phyloP scores from a whole-genome alignment of 2,888 invertebrate genomes.

The Stramonita haemastoma region DNA sequence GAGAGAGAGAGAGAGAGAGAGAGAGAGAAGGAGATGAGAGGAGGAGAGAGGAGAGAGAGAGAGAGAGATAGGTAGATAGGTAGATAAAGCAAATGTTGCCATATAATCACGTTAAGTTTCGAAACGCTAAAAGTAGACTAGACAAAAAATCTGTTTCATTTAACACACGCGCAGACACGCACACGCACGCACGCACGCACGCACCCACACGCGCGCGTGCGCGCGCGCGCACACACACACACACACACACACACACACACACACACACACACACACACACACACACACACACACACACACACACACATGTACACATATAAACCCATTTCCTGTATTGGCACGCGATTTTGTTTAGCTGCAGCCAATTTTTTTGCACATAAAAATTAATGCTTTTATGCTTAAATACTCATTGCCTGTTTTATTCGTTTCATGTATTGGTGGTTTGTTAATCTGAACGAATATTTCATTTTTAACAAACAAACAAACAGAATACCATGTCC shows the following conservation, averaged over 20 bases:
- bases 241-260: neutral
- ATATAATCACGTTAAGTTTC: no score
- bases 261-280: neutral
- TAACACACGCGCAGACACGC: neutral
- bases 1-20: neutral
- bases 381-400: no score
- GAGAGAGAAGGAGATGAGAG: neutral
- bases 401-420: no score
- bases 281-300: neutral
- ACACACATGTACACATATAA: neutral
- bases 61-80: neutral
- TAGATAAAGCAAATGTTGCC: no score
- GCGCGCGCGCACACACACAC: neutral
- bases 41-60: neutral
- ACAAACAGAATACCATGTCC: no score
- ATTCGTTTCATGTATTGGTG: no score
- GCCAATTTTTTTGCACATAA: no score
- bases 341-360: no score
- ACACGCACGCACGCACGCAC: neutral
- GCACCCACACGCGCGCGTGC: neutral
- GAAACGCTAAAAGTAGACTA: no score
- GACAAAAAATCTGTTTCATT: neutral
- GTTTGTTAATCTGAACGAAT: no score
- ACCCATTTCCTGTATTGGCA: neutral
- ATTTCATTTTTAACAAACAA: no score